phyloP scores from a whole-genome alignment of 1,140 invertebrate genomes.

The Prorops nasuta region DNA sequence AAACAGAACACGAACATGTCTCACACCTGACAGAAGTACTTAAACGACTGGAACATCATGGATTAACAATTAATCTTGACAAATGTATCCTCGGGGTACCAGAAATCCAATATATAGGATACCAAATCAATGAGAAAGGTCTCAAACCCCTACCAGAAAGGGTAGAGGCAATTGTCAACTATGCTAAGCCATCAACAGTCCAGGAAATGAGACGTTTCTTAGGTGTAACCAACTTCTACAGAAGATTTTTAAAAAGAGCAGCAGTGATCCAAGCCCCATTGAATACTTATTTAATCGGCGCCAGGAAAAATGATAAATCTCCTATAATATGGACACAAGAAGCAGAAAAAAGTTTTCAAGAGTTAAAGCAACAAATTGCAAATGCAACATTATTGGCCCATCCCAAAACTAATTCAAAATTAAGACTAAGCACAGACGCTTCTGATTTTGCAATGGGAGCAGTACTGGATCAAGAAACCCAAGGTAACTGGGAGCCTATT shows the following conservation, averaged over 20 bases:
- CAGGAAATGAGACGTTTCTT: slow-evolving; percentile 16
- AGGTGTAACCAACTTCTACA: slow-evolving; percentile 24
- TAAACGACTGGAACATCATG: slow-evolving; percentile 19
- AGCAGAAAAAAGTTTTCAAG: slow-evolving; percentile 19
- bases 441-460: too few species aligned
- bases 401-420: too few species aligned
- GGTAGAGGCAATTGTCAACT: slow-evolving; percentile 6
- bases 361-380: slow-evolving; percentile 20
- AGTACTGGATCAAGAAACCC: too few species aligned
- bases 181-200: slow-evolving; percentile 8
- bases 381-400: slow-evolving; percentile 9
- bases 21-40: slow-evolving; percentile 27
- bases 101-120: slow-evolving; percentile 24
- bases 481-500: too few species aligned
- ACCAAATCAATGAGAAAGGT: slow-evolving; percentile 25
- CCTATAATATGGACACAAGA: slow-evolving; percentile 13
- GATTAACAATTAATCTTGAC: slow-evolving; percentile 26
- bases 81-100: slow-evolving; percentile 25
- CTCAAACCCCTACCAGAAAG: slow-evolving; percentile 7
- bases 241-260: slow-evolving; percentile 15
- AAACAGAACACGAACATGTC: too few species aligned
- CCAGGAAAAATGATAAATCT: slow-evolving; percentile 14
- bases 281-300: neutral
- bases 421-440: too few species aligned
- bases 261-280: slow-evolving; percentile 9